A percentile compares a stretch with the other conserved stretches of the same genome.
These are phyloP conservation scores for Pelodytes ibericus DNA, from an alignment of 2,797 vertebrate species.

Conservation along the genomic window DNA sequence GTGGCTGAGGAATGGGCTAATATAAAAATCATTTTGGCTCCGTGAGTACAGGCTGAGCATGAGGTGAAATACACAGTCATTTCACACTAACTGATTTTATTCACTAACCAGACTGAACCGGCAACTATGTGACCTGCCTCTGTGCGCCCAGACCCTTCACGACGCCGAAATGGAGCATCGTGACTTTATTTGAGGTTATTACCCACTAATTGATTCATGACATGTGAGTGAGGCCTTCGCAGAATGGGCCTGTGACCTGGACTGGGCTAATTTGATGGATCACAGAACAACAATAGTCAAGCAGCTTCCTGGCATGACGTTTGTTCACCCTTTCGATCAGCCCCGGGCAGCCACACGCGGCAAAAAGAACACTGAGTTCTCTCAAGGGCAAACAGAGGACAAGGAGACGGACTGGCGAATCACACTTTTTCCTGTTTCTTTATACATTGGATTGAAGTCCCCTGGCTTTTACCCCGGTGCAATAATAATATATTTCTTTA, in stretches of 20 bases:
- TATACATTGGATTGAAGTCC: too few relatives aligned
- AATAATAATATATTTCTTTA: too few relatives aligned
- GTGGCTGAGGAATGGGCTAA: constrained; percentile 75
- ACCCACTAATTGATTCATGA: constrained; percentile 53
- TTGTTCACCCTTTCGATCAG: constrained; percentile 1
- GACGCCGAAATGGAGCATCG: constrained; percentile 5
- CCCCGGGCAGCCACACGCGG: constrained; percentile 13
- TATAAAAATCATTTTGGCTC: constrained; percentile 74
- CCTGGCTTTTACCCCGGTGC: too few relatives aligned
- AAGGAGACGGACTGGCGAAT: not conserved
- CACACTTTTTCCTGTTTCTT: too few relatives aligned
- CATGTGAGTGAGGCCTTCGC: constrained; percentile 45
- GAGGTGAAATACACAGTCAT: constrained; percentile 70
- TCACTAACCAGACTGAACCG: constrained; percentile 38
- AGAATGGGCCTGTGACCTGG: constrained; percentile 17
- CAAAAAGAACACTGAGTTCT: constrained; percentile 19
- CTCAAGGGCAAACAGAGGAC: constrained; percentile 47
- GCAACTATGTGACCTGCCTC: not conserved
- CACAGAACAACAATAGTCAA: not conserved
- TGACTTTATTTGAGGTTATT: constrained; percentile 39
- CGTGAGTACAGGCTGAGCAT: constrained; percentile 67
- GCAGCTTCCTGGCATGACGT: constrained; percentile 4
- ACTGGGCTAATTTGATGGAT: constrained; percentile 12
- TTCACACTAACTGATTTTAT: constrained; percentile 76
- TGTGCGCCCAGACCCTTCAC: not conserved